Base-by-base conservation (phyloP, 2,113 vertebrate species). In the Nettapus auritus region DNA sequence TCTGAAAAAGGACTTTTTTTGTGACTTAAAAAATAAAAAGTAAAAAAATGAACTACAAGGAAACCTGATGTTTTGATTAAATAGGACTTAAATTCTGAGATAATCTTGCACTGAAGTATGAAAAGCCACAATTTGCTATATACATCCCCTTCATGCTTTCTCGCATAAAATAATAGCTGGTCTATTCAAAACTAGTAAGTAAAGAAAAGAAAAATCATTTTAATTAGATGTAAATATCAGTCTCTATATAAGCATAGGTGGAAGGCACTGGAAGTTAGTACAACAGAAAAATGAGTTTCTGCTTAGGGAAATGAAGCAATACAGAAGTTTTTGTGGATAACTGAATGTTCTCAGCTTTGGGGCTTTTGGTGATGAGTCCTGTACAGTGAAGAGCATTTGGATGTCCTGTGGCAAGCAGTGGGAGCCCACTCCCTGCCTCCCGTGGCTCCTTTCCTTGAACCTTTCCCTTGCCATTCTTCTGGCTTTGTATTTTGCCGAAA, bases 41-140 rank as follows among this genome's bases (percentile, higher is more conserved):
- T 20, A 21, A 22, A 48, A 48, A 48, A 48, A 48, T 22, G 20
- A 71, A 28, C 18, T 62, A 74, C 21, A 62, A 74, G 55, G 69
- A 77, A 87, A 56, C 23, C 69, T 69, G 50, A 81, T 90, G 63
- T 42, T 94, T 97, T 89, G 71, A 80, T 87, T 92, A 85, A 86
- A 80, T 38, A 64, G 44, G 15, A 34, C 38, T 80, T 69, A 26
- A 86, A 64, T 91, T 90, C 89, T 74, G 76, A 73, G 86, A 36
- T 64, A 28, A 56, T 80, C 68, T 80, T 69, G 31, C 50, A n/a
- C 9, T 66, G 75, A 91, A 73, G 38, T n/a, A 59, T 44, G 42
- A 36, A 73, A 84, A 73, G 66, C 55, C 34, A 50, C n/a, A 20
- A 38, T 66, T 67, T 79, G 26, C 46, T 82, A 48, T 44, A 63